Evolutionary conservation across 2,888 invertebrate species (phyloP).

Genomic region (Cremastinae sp.): DNA sequence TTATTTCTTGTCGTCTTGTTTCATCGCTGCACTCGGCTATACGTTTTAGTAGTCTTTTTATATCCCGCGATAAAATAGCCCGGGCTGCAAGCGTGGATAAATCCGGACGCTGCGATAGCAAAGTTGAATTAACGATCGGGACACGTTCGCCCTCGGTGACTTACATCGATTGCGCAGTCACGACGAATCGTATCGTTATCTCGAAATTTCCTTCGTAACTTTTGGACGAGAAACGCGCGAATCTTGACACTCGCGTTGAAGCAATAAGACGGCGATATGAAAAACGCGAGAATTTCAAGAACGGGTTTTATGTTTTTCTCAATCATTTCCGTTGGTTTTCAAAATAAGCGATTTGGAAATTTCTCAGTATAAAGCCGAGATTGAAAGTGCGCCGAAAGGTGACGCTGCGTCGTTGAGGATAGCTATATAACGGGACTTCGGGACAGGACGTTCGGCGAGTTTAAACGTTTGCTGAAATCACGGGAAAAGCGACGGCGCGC

Average conservation of each 20-base stretch:
- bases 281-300: no score
- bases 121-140: constrained; percentile 2
- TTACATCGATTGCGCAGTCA: background rate
- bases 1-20: constrained; percentile 26
- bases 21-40: background rate
- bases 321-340: no score
- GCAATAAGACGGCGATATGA: no score
- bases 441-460: background rate
- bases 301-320: no score
- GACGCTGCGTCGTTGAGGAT: no score
- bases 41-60: constrained; percentile 26
- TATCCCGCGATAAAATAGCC: background rate
- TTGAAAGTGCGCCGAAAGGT: no score
- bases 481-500: constrained; percentile 17
- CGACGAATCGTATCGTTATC: background rate
- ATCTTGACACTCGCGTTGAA: no score
- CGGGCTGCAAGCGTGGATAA: background rate
- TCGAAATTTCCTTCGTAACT: background rate
- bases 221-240: no score
- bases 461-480: constrained; percentile 13
- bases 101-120: background rate
- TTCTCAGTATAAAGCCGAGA: no score
- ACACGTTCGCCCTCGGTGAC: background rate
- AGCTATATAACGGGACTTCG: no score
- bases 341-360: no score